A percentile compares a stretch with the other conserved stretches of the same genome.
These are phyloP conservation scores for Steinernema khuongi DNA, from an alignment of 1,140 invertebrate species.

Conservation along the genomic window DNA sequence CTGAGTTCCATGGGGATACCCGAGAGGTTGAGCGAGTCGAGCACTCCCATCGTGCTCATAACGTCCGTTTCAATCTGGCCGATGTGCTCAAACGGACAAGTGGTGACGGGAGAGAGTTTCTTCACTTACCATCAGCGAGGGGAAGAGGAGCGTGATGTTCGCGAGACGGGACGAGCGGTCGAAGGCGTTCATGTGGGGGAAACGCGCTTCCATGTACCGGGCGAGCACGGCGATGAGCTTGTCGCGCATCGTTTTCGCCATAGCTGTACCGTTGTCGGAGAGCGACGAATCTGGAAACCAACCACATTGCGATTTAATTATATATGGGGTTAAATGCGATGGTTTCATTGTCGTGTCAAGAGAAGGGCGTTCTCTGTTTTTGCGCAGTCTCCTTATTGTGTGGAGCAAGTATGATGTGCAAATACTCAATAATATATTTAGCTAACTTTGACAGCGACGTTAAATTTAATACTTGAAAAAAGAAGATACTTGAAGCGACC, in stretches of 20 bases:
- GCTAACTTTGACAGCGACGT: no score
- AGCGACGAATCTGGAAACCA: slow-evolving; percentile 27
- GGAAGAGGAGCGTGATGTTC: slow-evolving; percentile 25
- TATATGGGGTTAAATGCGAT: neutral
- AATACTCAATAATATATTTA: no score
- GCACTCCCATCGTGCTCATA: neutral
- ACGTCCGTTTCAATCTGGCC: neutral
- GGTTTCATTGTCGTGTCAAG: neutral
- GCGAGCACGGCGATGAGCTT: slow-evolving; percentile 27
- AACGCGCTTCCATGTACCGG: slow-evolving; percentile 32
- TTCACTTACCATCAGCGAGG: slow-evolving; percentile 36
- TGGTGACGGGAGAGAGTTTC: no score
- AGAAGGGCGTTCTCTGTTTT: no score
- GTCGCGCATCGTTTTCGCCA: slow-evolving; percentile 27
- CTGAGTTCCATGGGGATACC: slow-evolving; percentile 1
- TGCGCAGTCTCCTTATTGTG: no score
- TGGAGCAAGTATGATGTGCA: no score
- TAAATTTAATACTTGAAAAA: no score
- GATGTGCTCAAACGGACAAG: neutral
- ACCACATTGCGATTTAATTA: neutral
- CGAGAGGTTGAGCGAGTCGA: neutral
- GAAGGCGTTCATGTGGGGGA: slow-evolving; percentile 16
- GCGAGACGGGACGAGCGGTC: slow-evolving; percentile 19
- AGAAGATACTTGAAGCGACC: no score
- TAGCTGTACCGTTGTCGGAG: slow-evolving; percentile 12